These are phyloP conservation scores for Agrochola lota DNA, from an alignment of 2,888 invertebrate genomes.

Conservation along the genomic window DNA sequence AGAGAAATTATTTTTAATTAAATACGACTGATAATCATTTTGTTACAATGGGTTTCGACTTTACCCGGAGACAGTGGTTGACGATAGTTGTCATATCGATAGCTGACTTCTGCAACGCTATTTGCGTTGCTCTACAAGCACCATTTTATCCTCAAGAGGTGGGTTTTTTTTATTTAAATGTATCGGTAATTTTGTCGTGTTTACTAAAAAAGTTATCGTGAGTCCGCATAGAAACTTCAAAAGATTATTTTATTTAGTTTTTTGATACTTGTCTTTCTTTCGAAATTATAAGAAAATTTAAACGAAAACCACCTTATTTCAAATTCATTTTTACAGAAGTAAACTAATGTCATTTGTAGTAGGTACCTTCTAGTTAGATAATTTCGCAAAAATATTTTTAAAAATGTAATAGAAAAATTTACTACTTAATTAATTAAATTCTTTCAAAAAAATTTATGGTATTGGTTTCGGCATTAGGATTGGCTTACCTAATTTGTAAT, in stretches of 20 bases:
- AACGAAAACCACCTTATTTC: neutral
- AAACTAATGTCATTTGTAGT: neutral
- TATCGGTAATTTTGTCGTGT: neutral
- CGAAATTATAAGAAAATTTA: no score
- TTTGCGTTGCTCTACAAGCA: slow-evolving; percentile 95
- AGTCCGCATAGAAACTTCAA: neutral
- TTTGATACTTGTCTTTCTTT: no score
- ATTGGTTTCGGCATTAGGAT: neutral
- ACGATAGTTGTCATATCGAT: slow-evolving; percentile 94
- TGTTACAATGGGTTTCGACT: slow-evolving; percentile 90
- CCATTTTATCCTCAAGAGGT: slow-evolving; percentile 97
- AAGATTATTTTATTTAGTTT: neutral
- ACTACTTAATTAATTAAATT: no score
- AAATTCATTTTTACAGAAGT: neutral
- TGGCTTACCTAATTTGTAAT: no score
- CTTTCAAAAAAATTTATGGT: neutral
- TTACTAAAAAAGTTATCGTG: neutral
- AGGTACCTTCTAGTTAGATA: neutral
- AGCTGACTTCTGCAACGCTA: slow-evolving; percentile 95
- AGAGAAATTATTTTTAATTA: neutral
- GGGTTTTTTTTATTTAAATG: slow-evolving; percentile 71
- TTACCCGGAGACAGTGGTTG: slow-evolving; percentile 94
- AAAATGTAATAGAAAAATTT: no score
- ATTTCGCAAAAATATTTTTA: no score
- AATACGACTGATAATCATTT: slow-evolving; percentile 22